Evolutionary conservation across 1,140 invertebrate species (phyloP).

Genomic region (Antheraea pernyi): DNA sequence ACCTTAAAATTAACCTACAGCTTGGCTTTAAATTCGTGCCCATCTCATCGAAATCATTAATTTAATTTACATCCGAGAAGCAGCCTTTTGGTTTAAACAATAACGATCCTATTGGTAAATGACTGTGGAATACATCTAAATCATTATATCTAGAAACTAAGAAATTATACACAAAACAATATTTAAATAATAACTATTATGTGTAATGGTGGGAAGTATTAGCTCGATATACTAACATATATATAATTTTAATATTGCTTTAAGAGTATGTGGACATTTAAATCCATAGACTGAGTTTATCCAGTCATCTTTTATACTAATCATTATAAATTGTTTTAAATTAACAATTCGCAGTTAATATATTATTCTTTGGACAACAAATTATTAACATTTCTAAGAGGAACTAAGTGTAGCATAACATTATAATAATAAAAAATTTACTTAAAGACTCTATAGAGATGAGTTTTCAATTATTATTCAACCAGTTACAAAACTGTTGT

Average conservation of each 20-base stretch:
- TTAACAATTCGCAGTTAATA: conserved; percentile 66
- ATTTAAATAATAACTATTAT: conserved; percentile 70
- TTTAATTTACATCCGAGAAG: conserved; percentile 72
- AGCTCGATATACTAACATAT: conserved; percentile 56
- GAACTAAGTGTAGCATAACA: conserved; percentile 71
- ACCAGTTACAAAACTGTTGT: conserved; percentile 16
- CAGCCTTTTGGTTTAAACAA: conserved; percentile 74
- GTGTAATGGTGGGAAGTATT: conserved; percentile 67
- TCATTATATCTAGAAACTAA: conserved; percentile 56
- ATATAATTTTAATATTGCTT: conserved; percentile 72
- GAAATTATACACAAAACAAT: conserved; percentile 69
- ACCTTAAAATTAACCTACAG: conserved; percentile 75
- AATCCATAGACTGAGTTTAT: conserved; percentile 34
- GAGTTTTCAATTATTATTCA: conserved; percentile 34
- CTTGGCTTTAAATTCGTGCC: conserved; percentile 76
- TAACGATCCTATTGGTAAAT: conserved; percentile 64
- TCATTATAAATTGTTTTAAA: conserved; percentile 49
- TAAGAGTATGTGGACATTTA: conserved; percentile 50
- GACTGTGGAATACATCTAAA: conserved; percentile 76
- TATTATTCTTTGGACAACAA: conserved; percentile 78
- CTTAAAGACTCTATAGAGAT: conserved; percentile 13
- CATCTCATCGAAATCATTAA: conserved; percentile 67
- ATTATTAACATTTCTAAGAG: conserved; percentile 74
- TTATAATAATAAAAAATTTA: conserved; percentile 40
- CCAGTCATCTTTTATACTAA: conserved; percentile 54